Evolutionary conservation across 1,140 invertebrate species (phyloP).

Genomic region (Drosophila lacteicornis): DNA sequence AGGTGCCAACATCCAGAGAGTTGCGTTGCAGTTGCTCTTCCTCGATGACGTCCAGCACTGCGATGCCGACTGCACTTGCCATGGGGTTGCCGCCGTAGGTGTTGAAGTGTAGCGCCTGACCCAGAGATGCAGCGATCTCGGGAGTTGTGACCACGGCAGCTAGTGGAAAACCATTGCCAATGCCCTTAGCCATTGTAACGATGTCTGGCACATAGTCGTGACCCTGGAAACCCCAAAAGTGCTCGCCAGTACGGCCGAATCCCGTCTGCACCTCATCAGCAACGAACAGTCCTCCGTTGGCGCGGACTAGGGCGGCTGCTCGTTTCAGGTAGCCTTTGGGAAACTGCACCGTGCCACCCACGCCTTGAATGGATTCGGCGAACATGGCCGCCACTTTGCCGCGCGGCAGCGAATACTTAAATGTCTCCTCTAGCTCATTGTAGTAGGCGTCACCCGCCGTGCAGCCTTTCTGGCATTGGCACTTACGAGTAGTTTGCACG

Average conservation of each 20-base stretch:
- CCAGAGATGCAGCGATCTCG: constrained; percentile 92
- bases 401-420: constrained; percentile 90
- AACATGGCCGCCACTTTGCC: constrained; percentile 94
- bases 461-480: constrained; percentile 90
- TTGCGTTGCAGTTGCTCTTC: constrained; percentile 95
- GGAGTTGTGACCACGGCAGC: constrained; percentile 94
- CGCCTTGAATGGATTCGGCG: constrained; percentile 97
- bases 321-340: constrained; percentile 94
- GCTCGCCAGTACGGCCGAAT: constrained; percentile 96
- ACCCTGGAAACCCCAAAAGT: constrained; percentile 97
- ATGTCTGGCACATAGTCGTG: constrained; percentile 97
- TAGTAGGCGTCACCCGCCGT: constrained; percentile 92
- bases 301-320: constrained; percentile 91
- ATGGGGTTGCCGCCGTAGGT: constrained; percentile 97
- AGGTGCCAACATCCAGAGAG: constrained; percentile 90
- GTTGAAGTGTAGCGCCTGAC: constrained; percentile 95
- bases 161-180: constrained; percentile 97
- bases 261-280: constrained; percentile 98
- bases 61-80: constrained; percentile 93
- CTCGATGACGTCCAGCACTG: constrained; percentile 97
- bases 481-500: constrained; percentile 90
- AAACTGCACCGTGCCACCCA: constrained; percentile 96
- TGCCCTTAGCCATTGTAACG: constrained; percentile 94
- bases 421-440: constrained; percentile 91
- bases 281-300: constrained; percentile 94